Conservation (phyloP, 1,140 invertebrate genomes). For the Papilio dardanus region DNA sequence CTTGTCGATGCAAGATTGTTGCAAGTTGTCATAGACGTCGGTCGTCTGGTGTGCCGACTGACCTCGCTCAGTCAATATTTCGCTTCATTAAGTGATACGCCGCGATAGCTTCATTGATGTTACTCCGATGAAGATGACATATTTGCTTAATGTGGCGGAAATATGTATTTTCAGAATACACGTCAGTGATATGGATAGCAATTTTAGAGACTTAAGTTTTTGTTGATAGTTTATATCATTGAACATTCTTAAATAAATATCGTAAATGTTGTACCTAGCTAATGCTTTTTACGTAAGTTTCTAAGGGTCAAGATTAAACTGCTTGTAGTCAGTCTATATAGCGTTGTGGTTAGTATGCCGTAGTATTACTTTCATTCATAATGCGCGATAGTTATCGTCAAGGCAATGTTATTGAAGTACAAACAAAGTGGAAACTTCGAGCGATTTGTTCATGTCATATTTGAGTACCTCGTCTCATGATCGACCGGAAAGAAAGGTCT, state of each 20-base stretch:
- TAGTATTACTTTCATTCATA: conserved; percentile 25
- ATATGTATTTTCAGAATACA: neutral
- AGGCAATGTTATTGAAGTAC: conserved; percentile 53
- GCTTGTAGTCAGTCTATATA: neutral
- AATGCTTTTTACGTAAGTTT: neutral
- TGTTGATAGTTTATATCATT: neutral
- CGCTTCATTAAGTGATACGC: conserved; percentile 45
- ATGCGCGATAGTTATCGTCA: conserved; percentile 47
- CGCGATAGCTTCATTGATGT: conserved; percentile 44
- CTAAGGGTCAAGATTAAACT: neutral
- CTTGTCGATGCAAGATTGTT: neutral
- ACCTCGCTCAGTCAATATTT: conserved; percentile 36
- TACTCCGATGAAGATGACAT: conserved; percentile 20
- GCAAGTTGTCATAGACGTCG: neutral
- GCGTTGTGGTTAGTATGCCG: neutral
- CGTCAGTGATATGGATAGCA: neutral
- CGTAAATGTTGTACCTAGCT: neutral
- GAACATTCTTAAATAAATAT: neutral
- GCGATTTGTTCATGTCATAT: conserved; percentile 73
- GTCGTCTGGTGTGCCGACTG: conserved; percentile 49
- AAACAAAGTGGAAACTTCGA: conserved; percentile 68
- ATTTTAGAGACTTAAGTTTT: too few species aligned
- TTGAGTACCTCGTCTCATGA: conserved; percentile 53
- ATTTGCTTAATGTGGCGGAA: neutral
- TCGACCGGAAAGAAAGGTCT: conserved; percentile 40